phyloP scores from a whole-genome alignment of 2,113 vertebrate genomes.

The Dromas ardeola region DNA sequence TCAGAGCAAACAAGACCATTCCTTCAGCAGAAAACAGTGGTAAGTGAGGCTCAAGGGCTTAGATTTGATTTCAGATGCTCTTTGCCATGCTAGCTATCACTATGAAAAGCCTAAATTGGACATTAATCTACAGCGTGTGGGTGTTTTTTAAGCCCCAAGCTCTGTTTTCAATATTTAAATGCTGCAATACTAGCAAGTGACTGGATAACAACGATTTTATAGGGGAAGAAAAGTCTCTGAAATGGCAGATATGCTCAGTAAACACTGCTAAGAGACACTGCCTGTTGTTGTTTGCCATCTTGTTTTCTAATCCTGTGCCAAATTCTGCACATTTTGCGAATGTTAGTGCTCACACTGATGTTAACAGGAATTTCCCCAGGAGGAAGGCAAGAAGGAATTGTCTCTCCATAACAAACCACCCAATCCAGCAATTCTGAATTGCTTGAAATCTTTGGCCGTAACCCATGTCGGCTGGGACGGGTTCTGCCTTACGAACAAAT shows the following conservation, averaged over 20 bases:
- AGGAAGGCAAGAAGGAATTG: not conserved
- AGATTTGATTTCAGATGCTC: not conserved
- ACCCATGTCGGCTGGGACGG: not conserved
- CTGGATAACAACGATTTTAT: not conserved
- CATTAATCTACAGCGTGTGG: not conserved
- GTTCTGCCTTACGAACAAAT: not conserved
- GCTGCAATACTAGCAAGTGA: not conserved
- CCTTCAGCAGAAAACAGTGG: not conserved
- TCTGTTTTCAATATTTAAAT: slow-evolving; percentile 1
- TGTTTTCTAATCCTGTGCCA: not conserved
- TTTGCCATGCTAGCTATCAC: not conserved
- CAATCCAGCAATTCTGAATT: not conserved
- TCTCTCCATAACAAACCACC: not conserved
- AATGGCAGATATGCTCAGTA: not conserved
- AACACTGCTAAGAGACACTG: not conserved
- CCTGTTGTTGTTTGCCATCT: not conserved
- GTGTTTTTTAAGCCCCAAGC: not conserved
- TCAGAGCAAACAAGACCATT: not conserved
- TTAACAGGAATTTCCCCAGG: not conserved
- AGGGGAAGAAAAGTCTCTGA: not conserved
- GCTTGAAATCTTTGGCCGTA: not conserved
- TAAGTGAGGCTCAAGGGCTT: not conserved
- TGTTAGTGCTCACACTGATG: not conserved
- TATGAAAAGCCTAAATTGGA: not conserved
- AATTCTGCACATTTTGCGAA: not conserved